A percentile compares a stretch with the other conserved stretches of the same genome.
phyloP scores from a whole-genome alignment of 2,113 vertebrate species.

The Eleginops maclovinus region DNA sequence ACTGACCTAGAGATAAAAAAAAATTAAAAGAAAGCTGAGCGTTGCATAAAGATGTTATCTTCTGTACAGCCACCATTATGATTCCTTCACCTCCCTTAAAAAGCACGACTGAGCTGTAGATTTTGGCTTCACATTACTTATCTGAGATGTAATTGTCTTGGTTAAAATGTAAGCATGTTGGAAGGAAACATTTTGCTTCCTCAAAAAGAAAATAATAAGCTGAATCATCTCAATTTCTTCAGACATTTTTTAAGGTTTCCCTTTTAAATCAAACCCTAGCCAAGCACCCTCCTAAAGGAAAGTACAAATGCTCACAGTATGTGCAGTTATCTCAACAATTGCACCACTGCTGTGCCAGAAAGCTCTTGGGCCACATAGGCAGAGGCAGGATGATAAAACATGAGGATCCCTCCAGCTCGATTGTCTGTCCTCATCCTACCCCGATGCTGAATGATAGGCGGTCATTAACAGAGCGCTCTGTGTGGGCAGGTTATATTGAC shows the following conservation, averaged over 20 bases:
- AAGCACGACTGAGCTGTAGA: background rate
- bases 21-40: background rate
- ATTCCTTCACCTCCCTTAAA: background rate
- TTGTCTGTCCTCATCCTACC: slow-evolving; percentile 38
- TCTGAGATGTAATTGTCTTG: background rate
- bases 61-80: background rate
- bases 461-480: slow-evolving; percentile 32
- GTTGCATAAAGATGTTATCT: no score
- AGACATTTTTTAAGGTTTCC: background rate
- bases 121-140: background rate
- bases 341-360: slow-evolving; percentile 1
- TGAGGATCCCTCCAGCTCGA: slow-evolving; percentile 21
- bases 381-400: slow-evolving; percentile 43
- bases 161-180: background rate
- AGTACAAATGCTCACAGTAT: slow-evolving; percentile 18
- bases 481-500: slow-evolving; percentile 52
- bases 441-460: slow-evolving; percentile 43
- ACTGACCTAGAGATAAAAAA: background rate
- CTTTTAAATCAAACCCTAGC: background rate
- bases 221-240: background rate
- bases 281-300: background rate
- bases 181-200: background rate
- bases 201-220: background rate
- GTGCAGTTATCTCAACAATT: background rate
- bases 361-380: slow-evolving; percentile 10